Base-by-base conservation (phyloP, 2,888 invertebrate species). In the Blastobasis adustella region DNA sequence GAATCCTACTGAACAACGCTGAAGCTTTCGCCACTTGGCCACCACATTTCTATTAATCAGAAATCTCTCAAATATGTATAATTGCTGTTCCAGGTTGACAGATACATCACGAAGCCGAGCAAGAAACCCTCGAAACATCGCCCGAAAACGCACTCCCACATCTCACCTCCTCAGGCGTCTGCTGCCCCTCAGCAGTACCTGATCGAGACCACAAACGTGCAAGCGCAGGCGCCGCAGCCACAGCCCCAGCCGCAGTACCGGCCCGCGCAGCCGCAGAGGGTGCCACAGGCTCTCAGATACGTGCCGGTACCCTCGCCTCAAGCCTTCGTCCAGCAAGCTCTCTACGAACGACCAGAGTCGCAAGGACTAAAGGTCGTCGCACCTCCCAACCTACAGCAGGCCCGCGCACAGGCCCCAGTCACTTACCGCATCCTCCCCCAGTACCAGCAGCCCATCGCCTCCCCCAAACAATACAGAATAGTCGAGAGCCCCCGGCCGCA, bases 151-250 rank as follows among this genome's bases (percentile, higher is more conserved):
- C 48, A 52, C 37, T 54, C 52, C 39, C 79, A 76, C 59, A 56
- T 73, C 5, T 53, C 59, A 42, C 69, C 76, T 37, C 70, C 79
- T 10, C 82, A 79, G 56, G 58, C 79, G 1, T 64, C 82, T 8
- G 58, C 74, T 7, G 83, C 84, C 37, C 89, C 89, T 39, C 88
- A 89, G 52, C 89, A 89, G 58, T 89, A 89, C 57, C 61, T 89
- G 36, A 89, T 89, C 36, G 89, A 89, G 64, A 89, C 89, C 0
- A 89, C 89, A 0, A 88, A 88, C 51, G 76, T 87, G 1, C 85
- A 85, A 56, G 78, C 77, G 53, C 82, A 78, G 54, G 75, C 69
- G 36, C 60, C 63, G 44, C 65, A 60, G 45, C 66, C 52, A 0
- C 59, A 63, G 54, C 59, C 71, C 0, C 59, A 63, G 54, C 59